Evolutionary conservation across 2,113 vertebrate genomes (phyloP).

Genomic region (Amblyopsis rosae): DNA sequence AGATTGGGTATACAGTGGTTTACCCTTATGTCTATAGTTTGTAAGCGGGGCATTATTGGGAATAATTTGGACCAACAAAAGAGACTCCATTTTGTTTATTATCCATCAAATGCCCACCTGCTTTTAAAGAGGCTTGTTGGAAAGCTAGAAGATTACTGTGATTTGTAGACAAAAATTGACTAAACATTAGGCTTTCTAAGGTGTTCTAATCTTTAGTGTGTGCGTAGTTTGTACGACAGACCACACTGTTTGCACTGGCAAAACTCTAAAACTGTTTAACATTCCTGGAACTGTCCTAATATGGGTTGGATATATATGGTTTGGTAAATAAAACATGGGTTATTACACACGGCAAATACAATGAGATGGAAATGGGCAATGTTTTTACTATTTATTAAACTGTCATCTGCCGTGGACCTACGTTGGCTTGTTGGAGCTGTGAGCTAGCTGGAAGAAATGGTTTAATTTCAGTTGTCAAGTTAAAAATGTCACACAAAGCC

Average conservation of each 20-base stretch:
- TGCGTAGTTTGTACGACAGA: no score
- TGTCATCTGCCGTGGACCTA: neutral
- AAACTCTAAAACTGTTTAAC: neutral
- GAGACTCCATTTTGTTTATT: neutral
- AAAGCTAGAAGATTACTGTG: conserved; percentile 23
- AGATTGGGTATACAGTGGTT: neutral
- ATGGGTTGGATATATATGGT: no score
- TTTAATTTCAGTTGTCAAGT: conserved; percentile 17
- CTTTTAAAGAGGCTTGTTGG: conserved; percentile 5
- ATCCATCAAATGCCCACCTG: conserved; percentile 9
- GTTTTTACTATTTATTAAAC: neutral
- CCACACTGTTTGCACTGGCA: no score
- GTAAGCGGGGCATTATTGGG: neutral
- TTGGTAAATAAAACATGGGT: conserved; percentile 37
- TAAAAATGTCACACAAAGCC: conserved; percentile 26
- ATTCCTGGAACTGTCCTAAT: conserved; percentile 14
- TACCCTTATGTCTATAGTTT: neutral
- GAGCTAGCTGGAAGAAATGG: no score
- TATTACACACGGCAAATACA: conserved; percentile 34
- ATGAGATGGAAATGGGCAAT: conserved; percentile 31
- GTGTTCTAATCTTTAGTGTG: no score
- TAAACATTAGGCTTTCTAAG: no score
- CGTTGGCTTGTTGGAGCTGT: neutral
- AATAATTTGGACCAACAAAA: neutral
- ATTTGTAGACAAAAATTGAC: conserved; percentile 12